Percentiles rank a stretch among this genome's conserved stretches.
phyloP scores from a whole-genome alignment of 2,797 vertebrate genomes.

The Channa striata region DNA sequence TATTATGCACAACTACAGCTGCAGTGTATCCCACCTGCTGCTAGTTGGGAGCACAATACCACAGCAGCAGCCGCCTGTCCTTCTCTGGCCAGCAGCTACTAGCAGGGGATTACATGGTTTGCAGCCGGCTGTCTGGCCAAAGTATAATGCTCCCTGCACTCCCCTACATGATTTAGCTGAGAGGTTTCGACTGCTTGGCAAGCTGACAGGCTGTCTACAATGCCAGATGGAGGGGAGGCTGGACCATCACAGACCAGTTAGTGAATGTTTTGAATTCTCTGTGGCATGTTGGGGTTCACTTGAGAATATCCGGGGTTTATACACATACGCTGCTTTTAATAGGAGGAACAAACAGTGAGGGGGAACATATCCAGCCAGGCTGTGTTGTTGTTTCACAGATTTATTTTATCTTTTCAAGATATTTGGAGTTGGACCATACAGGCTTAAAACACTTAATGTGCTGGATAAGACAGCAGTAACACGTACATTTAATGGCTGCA shows the following conservation, averaged over 20 bases:
- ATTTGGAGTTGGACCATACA: not conserved
- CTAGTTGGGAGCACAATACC: constrained; percentile 25
- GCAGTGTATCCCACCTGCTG: constrained; percentile 3
- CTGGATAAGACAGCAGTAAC: not conserved
- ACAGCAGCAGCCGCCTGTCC: constrained; percentile 18
- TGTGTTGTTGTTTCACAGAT: not conserved
- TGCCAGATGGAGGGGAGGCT: not conserved
- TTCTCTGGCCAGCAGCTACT: constrained; percentile 16
- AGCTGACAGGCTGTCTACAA: constrained; percentile 30
- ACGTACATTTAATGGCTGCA: fast-evolving
- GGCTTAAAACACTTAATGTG: not conserved
- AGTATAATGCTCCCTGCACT: constrained; percentile 33
- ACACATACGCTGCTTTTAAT: not conserved
- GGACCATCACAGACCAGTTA: not conserved
- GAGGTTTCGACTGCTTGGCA: constrained; percentile 34
- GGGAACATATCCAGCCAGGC: too few species aligned
- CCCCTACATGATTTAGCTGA: constrained; percentile 37
- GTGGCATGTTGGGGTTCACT: constrained; percentile 26
- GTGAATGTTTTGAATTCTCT: constrained; percentile 27
- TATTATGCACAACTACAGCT: constrained; percentile 4
- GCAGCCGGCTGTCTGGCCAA: constrained; percentile 30
- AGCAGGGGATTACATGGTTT: constrained; percentile 48
- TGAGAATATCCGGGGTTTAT: constrained; percentile 19
- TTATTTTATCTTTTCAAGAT: not conserved
- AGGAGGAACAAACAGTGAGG: not conserved